phyloP scores from a whole-genome alignment of 2,113 vertebrate species.

The Regulus satrapa region DNA sequence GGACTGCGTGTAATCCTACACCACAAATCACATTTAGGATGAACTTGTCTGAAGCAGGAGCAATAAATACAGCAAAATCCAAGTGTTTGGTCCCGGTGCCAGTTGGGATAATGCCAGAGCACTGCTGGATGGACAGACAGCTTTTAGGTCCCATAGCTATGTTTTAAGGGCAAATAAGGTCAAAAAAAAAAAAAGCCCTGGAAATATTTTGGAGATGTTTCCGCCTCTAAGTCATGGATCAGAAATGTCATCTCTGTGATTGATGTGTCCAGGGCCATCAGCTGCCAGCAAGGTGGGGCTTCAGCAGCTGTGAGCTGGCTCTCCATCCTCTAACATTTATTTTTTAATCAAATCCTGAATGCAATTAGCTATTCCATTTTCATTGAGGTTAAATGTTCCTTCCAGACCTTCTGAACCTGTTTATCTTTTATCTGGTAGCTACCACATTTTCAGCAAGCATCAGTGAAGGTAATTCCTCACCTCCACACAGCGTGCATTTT shows the following conservation, averaged over 20 bases:
- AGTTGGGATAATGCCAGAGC: neutral
- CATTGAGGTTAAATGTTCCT: neutral
- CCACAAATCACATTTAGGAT: slow-evolving; percentile 29
- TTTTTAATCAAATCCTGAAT: neutral
- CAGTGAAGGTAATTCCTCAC: neutral
- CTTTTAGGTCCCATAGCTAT: neutral
- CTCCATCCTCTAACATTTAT: neutral
- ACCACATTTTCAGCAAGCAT: neutral
- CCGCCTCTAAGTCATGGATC: neutral
- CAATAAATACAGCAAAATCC: slow-evolving; percentile 9
- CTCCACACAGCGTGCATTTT: neutral
- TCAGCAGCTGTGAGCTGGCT: neutral
- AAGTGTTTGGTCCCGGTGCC: neutral
- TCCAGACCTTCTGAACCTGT: neutral
- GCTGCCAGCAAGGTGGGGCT: neutral
- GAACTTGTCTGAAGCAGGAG: slow-evolving; percentile 30
- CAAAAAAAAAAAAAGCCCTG: neutral
- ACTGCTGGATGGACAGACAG: neutral
- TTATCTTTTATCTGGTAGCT: neutral
- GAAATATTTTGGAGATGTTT: neutral
- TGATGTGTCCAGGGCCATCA: neutral
- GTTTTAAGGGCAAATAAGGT: neutral
- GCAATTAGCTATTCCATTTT: neutral
- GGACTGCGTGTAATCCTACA: slow-evolving; percentile 7
- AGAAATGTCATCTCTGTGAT: neutral